Base-by-base conservation (phyloP, 2,797 vertebrate species). In the Aphelocoma californica region DNA sequence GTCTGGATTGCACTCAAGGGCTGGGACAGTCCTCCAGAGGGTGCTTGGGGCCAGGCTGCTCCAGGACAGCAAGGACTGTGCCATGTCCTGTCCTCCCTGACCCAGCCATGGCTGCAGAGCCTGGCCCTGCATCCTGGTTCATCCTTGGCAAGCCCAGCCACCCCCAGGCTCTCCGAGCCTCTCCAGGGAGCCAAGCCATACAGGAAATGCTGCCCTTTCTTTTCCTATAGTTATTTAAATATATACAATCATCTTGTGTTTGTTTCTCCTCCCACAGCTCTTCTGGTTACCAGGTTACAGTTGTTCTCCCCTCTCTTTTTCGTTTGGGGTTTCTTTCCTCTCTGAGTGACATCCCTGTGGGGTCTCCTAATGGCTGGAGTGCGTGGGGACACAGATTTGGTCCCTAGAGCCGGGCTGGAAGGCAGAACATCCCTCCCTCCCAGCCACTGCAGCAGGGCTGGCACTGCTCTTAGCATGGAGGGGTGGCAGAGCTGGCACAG, bases 241-340 rank as follows among this genome's bases (percentile, higher is more conserved):
- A 47, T 11, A 94, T 34, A 86, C 92, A 93, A 86, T 90, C 90
- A 92, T 86, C 90, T 83, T 29, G 54, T 93, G 42, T 96, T 97
- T 94, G 93, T 95, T 94, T 90, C 91, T 93, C 91, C 95, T 94
- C 96, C 96, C 91, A 92, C 96, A 92, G 91, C 67, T 95, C 82
- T 92, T 14, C 80, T 50, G 88, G 96, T 96, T 97, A 96, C 96
- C 58, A 90, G 90, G 92, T 96, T 96, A 96, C 96, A 92, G 81
- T 64, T 93, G 83, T 94, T 91, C 58, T 73, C 70, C 86, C 56
- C 66, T 70, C 50, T 82, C 78, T 29, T 82, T 69, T 47, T 14
- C 34, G 11, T 20, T 38, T 48, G 45, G 64, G 40, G 6, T 2
- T n/a, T n/a, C 48, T 47, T 47, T 71, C 19, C 13, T 40, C 66